These are phyloP conservation scores for Charaxes varanes DNA, from an alignment of 1,140 invertebrate genomes.

Conservation along the genomic window DNA sequence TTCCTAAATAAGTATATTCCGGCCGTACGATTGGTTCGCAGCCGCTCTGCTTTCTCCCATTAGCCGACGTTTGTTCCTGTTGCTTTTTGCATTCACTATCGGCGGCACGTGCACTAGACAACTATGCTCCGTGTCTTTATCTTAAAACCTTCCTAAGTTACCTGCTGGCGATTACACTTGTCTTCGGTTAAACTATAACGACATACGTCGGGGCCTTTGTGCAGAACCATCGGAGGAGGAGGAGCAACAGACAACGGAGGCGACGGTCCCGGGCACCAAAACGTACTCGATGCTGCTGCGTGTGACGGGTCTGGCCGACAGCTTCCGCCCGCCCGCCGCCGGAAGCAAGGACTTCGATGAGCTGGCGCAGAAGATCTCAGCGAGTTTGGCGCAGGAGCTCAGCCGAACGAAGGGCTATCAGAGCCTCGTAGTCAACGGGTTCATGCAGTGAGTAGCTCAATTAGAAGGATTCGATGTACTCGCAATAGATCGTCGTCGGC, in stretches of 20 bases:
- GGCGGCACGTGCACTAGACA: too few relatives aligned
- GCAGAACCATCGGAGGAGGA: conserved; percentile 66
- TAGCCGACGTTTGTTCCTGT: too few relatives aligned
- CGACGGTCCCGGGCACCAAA: conserved; percentile 71
- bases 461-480: not conserved
- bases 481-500: not conserved
- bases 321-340: conserved; percentile 80
- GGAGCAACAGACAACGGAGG: conserved; percentile 69
- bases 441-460: conserved; percentile 79
- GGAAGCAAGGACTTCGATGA: conserved; percentile 83
- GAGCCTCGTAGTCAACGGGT: conserved; percentile 79
- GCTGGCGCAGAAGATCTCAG: conserved; percentile 80
- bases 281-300: conserved; percentile 84
- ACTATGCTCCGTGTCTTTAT: too few relatives aligned
- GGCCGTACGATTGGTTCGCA: too few relatives aligned
- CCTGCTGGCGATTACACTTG: too few relatives aligned
- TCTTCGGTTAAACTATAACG: too few relatives aligned
- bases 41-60: too few relatives aligned
- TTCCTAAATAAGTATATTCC: too few relatives aligned
- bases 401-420: conserved; percentile 83
- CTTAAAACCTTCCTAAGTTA: too few relatives aligned
- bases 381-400: conserved; percentile 79
- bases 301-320: conserved; percentile 84
- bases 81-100: too few relatives aligned
- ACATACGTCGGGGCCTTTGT: too few relatives aligned